These are phyloP conservation scores for Bos javanicus DNA, from an alignment of 2,113 vertebrate species.

Conservation along the genomic window DNA sequence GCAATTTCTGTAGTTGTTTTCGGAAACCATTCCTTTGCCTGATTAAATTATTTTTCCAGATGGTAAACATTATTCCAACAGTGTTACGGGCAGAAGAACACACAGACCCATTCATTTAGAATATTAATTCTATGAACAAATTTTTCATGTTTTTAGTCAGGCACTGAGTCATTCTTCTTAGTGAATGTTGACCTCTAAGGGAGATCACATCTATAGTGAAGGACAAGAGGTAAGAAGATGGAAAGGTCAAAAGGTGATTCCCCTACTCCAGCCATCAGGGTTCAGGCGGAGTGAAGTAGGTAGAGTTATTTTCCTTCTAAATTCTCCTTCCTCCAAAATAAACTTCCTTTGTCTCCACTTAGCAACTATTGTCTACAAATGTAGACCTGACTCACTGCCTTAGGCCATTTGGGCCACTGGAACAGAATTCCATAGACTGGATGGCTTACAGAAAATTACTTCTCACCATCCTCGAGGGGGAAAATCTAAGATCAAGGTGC, in stretches of 20 bases:
- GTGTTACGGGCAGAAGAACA: neutral
- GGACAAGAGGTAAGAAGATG: neutral
- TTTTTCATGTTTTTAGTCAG: neutral
- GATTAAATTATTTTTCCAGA: constrained; percentile 20
- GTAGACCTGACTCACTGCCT: neutral
- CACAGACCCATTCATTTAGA: neutral
- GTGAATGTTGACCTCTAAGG: neutral
- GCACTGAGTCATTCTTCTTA: neutral
- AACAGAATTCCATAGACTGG: neutral
- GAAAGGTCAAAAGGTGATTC: neutral
- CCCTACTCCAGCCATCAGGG: neutral
- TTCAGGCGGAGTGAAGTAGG: neutral
- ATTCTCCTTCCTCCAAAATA: neutral
- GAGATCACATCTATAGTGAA: neutral
- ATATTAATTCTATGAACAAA: constrained; percentile 29
- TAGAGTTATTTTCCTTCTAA: neutral
- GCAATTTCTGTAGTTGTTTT: neutral
- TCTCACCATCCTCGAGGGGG: neutral
- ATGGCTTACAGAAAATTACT: neutral
- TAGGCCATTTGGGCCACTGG: neutral
- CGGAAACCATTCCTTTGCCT: constrained; percentile 5
- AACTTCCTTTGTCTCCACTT: neutral
- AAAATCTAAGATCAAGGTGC: neutral
- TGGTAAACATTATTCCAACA: neutral
- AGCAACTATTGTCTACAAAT: neutral